phyloP scores from a whole-genome alignment of 1,140 invertebrate genomes.

The Elysia chlorotica region DNA sequence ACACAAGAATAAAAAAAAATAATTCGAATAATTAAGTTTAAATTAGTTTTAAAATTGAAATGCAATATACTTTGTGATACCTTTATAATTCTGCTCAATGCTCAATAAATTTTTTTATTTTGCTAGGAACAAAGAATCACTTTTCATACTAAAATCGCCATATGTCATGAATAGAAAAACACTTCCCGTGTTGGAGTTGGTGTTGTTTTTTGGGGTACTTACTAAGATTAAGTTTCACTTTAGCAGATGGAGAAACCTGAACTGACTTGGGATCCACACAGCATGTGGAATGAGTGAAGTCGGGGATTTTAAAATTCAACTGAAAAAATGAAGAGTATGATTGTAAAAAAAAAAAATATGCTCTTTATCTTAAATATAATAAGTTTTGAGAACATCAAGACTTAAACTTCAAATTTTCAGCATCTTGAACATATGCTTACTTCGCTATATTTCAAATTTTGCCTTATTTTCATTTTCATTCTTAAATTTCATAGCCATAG shows the following conservation, averaged over 20 bases:
- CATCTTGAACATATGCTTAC: too few species aligned
- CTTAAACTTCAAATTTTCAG: background rate
- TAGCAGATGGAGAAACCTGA: conserved; percentile 50
- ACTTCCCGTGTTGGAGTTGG: background rate
- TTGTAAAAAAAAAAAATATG: background rate
- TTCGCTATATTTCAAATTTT: too few species aligned
- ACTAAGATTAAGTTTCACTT: conserved; percentile 53
- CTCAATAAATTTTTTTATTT: too few species aligned
- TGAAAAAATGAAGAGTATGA: conserved; percentile 29
- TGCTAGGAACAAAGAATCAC: background rate
- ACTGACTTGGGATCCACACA: conserved; percentile 53
- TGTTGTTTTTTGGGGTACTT: too few species aligned
- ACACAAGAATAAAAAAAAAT: too few species aligned
- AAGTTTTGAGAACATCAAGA: background rate
- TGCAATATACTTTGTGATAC: background rate
- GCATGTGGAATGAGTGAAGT: conserved; percentile 53
- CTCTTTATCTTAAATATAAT: background rate
- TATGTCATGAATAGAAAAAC: background rate
- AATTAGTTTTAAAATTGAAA: background rate
- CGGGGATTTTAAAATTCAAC: conserved; percentile 52
- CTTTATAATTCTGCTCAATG: background rate
- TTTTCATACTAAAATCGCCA: background rate
- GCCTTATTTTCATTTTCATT: too few species aligned
- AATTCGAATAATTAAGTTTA: too few species aligned
- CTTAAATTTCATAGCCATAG: too few species aligned